Conservation (phyloP, 2,797 vertebrate species). For the Amazona ochrocephala region DNA sequence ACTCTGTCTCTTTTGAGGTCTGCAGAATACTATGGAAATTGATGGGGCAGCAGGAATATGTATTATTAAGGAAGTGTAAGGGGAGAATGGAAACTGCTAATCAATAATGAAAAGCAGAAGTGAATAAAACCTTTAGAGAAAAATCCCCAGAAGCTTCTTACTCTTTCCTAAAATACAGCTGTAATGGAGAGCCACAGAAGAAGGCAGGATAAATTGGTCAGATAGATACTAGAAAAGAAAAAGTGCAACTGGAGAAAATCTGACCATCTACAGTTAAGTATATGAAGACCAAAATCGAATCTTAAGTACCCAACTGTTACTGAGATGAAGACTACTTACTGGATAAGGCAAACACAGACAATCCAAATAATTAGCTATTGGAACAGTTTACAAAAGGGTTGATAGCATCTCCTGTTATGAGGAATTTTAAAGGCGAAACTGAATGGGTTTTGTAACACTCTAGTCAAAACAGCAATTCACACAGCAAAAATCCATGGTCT, state of each 20-base stretch:
- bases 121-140: background rate
- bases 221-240: background rate
- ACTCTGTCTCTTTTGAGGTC: background rate
- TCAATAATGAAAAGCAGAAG: slow-evolving; percentile 21
- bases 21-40: background rate
- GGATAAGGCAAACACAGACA: background rate
- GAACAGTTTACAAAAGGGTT: background rate
- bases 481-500: background rate
- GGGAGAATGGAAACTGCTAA: background rate
- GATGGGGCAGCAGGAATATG: background rate
- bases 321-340: background rate
- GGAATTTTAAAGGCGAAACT: background rate
- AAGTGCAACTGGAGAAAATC: background rate
- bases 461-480: background rate
- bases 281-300: background rate
- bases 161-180: background rate
- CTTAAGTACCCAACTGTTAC: background rate
- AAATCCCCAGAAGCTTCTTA: background rate
- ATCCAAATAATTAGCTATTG: background rate
- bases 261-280: background rate
- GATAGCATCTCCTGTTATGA: background rate
- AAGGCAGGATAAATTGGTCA: background rate
- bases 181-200: background rate
- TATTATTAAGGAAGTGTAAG: slow-evolving; percentile 1
- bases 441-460: background rate